Conservation (phyloP, 1,140 invertebrate species). For the Drosophila sechellia region DNA sequence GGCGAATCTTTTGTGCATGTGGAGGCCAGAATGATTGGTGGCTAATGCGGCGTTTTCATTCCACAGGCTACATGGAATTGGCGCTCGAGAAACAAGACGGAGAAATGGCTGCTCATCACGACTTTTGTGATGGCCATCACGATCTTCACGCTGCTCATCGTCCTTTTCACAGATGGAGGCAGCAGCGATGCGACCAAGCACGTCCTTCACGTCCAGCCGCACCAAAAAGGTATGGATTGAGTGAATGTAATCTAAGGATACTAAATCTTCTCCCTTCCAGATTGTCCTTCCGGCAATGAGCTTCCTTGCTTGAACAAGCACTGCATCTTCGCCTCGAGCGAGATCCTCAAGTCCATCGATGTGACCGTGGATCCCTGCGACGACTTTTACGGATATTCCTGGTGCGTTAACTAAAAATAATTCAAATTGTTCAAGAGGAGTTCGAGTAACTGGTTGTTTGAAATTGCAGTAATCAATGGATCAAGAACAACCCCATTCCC, state of each 20-base stretch:
- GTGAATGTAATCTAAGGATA: background rate
- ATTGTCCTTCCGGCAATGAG: constrained; percentile 50
- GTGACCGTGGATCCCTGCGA: constrained; percentile 92
- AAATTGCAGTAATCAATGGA: constrained; percentile 90
- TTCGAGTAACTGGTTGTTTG: no score
- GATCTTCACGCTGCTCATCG: constrained; percentile 83
- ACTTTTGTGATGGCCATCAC: constrained; percentile 75
- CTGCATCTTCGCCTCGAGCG: constrained; percentile 94
- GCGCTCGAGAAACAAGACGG: constrained; percentile 85
- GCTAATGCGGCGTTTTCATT: constrained; percentile 9
- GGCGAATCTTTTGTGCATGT: constrained; percentile 11
- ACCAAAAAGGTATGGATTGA: constrained; percentile 52
- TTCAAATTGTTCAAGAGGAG: background rate
- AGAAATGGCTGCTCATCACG: constrained; percentile 85
- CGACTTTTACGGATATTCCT: constrained; percentile 97
- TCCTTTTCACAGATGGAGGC: constrained; percentile 68
- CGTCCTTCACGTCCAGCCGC: constrained; percentile 74
- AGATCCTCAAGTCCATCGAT: constrained; percentile 94
- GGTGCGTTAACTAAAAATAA: constrained; percentile 80
- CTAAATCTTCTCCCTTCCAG: constrained; percentile 2
- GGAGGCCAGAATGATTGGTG: constrained; percentile 19
- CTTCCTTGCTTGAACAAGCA: constrained; percentile 90
- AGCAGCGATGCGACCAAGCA: constrained; percentile 65
- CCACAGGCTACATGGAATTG: constrained; percentile 84
- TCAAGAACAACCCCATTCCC: constrained; percentile 95